Evolutionary conservation across 2,888 invertebrate species (phyloP).

Genomic region (Lomographa bimaculata): DNA sequence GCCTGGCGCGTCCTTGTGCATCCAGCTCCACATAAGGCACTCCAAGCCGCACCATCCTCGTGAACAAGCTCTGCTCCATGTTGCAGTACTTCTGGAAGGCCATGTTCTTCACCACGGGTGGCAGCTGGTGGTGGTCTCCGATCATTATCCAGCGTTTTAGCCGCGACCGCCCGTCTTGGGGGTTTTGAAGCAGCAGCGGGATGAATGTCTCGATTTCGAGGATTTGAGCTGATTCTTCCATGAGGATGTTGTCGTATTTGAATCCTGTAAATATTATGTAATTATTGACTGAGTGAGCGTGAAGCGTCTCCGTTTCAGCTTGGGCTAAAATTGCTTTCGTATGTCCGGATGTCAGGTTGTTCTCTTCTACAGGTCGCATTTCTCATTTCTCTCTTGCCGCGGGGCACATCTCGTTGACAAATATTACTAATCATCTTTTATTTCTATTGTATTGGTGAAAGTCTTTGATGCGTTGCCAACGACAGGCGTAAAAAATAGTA

Average conservation of each 20-base stretch:
- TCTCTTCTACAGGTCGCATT: too few relatives aligned
- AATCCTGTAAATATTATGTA: constrained; percentile 83
- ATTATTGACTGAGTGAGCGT: too few relatives aligned
- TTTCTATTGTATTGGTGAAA: too few relatives aligned
- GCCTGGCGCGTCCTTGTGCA: constrained; percentile 97
- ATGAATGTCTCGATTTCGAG: constrained; percentile 99
- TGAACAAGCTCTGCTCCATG: constrained; percentile 99
- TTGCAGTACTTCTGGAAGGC: constrained; percentile 99
- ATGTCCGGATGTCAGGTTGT: too few relatives aligned
- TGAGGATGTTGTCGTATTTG: constrained; percentile 99
- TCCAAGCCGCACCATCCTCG: constrained; percentile 96
- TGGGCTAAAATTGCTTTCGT: too few relatives aligned
- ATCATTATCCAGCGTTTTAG: constrained; percentile 99
- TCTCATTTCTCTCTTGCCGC: too few relatives aligned
- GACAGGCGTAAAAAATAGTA: too few relatives aligned
- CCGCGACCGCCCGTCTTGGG: constrained; percentile 97
- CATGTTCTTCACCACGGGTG: constrained; percentile 99
- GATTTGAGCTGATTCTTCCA: constrained; percentile 99
- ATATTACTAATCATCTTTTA: too few relatives aligned
- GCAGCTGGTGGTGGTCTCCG: constrained; percentile 99
- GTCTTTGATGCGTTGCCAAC: too few relatives aligned
- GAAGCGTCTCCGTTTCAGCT: too few relatives aligned
- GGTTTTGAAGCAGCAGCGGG: constrained; percentile 98
- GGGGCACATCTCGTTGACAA: too few relatives aligned
- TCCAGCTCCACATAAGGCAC: constrained; percentile 99